Base-by-base conservation (phyloP, 1,140 invertebrate species). In the Achatina immaculata region DNA sequence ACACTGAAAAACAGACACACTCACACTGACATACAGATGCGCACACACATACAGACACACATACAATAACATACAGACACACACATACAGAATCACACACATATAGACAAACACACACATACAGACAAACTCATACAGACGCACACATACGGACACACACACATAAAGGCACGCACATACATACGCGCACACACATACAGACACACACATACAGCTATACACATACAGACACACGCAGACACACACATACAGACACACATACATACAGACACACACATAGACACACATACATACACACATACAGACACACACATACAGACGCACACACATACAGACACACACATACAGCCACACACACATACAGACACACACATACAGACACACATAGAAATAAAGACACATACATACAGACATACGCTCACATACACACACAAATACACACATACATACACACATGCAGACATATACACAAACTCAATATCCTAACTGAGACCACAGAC, bases 271-370 rank as follows among this genome's bases (percentile, higher is more conserved):
- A n/a, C n/a, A n/a, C n/a, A n/a, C n/a, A n/a, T n/a, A n/a, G n/a
- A n/a, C n/a, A n/a, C n/a, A 28, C 73, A 72, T 16, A 38, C 34
- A 19, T 38, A 7, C 31, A 68, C 65, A 34, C 65, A 68, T 28
- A 68, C 65, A 68, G 21, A 34, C 65, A 68, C 69, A 38, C 14
- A 72, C 19, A 72, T 19, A 19, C 69, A n/a, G n/a, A n/a, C n/a
- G n/a, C n/a, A n/a, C n/a, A n/a, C n/a, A n/a, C n/a, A n/a, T n/a
- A n/a, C n/a, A n/a, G n/a, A n/a, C n/a, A n/a, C n/a, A n/a, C n/a
- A n/a, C n/a, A n/a, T n/a, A n/a, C n/a, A n/a, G n/a, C n/a, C n/a
- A n/a, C n/a, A n/a, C n/a, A n/a, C n/a, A n/a, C n/a, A n/a, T n/a
- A n/a, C n/a, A n/a, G n/a, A n/a, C n/a, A n/a, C n/a, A n/a, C n/a